Conservation (phyloP, 2,797 vertebrate genomes). For the Aldrovandia affinis region DNA sequence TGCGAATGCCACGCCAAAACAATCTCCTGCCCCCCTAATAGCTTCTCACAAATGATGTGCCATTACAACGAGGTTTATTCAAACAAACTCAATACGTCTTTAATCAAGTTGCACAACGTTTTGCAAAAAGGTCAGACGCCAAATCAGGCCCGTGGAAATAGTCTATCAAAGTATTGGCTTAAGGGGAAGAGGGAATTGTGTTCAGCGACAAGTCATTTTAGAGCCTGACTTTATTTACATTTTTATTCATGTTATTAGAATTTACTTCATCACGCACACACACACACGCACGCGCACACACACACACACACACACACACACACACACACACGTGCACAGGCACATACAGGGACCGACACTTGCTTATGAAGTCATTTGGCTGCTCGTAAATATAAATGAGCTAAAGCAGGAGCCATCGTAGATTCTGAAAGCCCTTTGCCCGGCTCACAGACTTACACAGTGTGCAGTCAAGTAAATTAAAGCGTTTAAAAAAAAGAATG, state of each 20-base stretch:
- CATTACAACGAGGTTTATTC: conserved; percentile 99
- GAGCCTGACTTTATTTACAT: conserved; percentile 99
- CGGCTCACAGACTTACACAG: too few species aligned
- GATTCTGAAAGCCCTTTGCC: too few species aligned
- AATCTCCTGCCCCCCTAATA: conserved; percentile 94
- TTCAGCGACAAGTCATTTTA: conserved; percentile 96
- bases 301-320: neutral
- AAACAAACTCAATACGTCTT: conserved; percentile 99
- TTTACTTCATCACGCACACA: conserved; percentile 81
- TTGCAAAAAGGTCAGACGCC: conserved; percentile 99
- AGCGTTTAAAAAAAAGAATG: too few species aligned
- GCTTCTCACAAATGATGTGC: conserved; percentile 99
- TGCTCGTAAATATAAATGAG: conserved; percentile 4
- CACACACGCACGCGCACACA: conserved; percentile 69
- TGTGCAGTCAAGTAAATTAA: too few species aligned
- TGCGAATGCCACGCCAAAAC: conserved; percentile 88
- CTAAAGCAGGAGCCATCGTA: too few species aligned
- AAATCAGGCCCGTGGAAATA: conserved; percentile 93
- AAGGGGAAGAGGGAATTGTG: conserved; percentile 88
- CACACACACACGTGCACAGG: too few species aligned
- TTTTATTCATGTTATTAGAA: conserved; percentile 99
- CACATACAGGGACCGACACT: conserved; percentile 58
- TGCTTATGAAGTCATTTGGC: conserved; percentile 87
- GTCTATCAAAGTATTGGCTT: conserved; percentile 91
- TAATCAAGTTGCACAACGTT: conserved; percentile 98